Conservation (phyloP, 2,797 vertebrate genomes). For the Thamnophis elegans region DNA sequence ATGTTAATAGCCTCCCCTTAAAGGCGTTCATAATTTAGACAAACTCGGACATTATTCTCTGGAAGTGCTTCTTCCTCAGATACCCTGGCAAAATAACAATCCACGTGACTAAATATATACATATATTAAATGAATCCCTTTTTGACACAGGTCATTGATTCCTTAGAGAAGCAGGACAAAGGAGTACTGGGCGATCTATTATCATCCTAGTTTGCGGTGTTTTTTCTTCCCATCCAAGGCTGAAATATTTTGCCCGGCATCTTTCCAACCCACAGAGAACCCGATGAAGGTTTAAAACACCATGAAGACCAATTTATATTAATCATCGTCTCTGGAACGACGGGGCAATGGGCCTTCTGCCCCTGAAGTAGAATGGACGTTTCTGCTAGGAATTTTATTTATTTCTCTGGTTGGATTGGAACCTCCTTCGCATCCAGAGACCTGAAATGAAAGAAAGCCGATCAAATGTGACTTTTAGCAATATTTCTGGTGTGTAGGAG, state of each 20-base stretch:
- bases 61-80: neutral
- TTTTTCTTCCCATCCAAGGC: neutral
- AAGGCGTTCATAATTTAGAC: neutral
- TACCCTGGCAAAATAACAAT: neutral
- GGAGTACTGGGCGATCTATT: too few species aligned
- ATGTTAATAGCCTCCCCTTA: neutral
- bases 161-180: too few species aligned
- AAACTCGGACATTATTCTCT: neutral
- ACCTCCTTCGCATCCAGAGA: neutral
- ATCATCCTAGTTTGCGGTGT: neutral
- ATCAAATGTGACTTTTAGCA: neutral
- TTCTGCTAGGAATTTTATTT: neutral
- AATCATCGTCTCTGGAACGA: neutral
- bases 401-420: neutral
- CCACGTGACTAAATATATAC: neutral
- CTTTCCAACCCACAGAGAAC: neutral
- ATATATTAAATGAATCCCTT: neutral
- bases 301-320: neutral
- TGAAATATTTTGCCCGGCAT: neutral
- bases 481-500: neutral
- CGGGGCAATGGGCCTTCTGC: neutral
- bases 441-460: neutral
- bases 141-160: neutral
- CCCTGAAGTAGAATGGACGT: neutral
- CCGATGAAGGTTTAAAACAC: neutral